These are phyloP conservation scores for Agrochola macilenta DNA, from an alignment of 2,888 invertebrate species.

Conservation along the genomic window DNA sequence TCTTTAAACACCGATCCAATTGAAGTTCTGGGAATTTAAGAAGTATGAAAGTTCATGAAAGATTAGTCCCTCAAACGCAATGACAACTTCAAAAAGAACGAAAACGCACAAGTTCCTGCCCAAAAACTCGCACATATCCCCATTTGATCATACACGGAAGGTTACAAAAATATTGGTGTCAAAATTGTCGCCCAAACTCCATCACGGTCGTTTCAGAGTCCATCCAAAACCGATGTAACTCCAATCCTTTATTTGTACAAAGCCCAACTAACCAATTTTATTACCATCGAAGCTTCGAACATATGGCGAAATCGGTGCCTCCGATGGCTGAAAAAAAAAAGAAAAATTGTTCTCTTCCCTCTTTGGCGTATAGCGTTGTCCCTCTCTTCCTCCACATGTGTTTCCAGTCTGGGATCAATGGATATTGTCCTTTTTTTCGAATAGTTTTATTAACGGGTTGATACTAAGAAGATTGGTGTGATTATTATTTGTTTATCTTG, in stretches of 20 bases:
- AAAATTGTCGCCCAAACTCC: slow-evolving; percentile 34
- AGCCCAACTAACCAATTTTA: slow-evolving; percentile 72
- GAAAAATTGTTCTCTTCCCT: slow-evolving; percentile 68
- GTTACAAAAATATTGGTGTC: slow-evolving; percentile 29
- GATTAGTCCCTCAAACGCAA: not conserved
- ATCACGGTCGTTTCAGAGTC: slow-evolving; percentile 30
- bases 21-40: no score
- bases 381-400: slow-evolving; percentile 80
- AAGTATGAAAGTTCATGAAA: not conserved
- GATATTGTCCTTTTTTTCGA: slow-evolving; percentile 78
- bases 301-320: slow-evolving; percentile 85
- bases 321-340: slow-evolving; percentile 72
- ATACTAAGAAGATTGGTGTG: slow-evolving; percentile 68
- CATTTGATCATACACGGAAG: not conserved
- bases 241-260: slow-evolving; percentile 57
- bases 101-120: not conserved
- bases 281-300: slow-evolving; percentile 75
- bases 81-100: not conserved
- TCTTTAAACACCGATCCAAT: not conserved
- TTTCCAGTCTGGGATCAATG: slow-evolving; percentile 83
- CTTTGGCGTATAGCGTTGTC: slow-evolving; percentile 71
- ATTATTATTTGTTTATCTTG: slow-evolving; percentile 57
- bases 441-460: slow-evolving; percentile 74
- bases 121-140: not conserved
- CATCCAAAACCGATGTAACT: slow-evolving; percentile 41